These are phyloP conservation scores for Lycaon pictus DNA, from an alignment of 2,113 vertebrate genomes.

Conservation along the genomic window DNA sequence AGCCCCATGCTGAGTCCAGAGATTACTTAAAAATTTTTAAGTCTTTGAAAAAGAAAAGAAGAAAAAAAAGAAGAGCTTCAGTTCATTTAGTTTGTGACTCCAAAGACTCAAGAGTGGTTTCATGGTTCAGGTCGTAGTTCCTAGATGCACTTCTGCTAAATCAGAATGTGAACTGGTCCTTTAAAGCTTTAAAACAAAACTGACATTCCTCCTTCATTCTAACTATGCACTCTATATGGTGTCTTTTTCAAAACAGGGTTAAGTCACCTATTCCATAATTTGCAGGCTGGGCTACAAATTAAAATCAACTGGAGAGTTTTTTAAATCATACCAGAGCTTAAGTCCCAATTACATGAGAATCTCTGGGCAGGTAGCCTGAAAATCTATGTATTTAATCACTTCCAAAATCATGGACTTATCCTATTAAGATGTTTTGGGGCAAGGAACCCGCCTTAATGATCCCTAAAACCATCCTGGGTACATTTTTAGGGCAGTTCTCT, in stretches of 20 bases:
- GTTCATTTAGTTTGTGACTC: background rate
- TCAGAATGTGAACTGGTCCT: background rate
- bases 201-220: background rate
- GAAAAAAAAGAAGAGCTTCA: background rate
- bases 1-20: background rate
- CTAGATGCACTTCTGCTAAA: background rate
- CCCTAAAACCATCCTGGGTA: background rate
- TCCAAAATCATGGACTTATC: background rate
- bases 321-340: background rate
- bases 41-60: background rate
- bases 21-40: background rate
- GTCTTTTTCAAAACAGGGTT: background rate
- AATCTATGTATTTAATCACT: background rate
- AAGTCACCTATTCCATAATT: background rate
- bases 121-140: background rate
- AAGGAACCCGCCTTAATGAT: background rate
- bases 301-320: constrained; percentile 54
- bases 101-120: background rate
- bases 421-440: background rate
- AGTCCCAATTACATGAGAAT: background rate
- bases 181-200: background rate
- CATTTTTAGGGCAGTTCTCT: background rate
- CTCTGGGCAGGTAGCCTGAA: background rate
- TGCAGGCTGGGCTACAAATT: background rate
- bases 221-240: background rate